Evolutionary conservation across 1,140 invertebrate genomes (phyloP).

Genomic region (Drosophila mayri): DNA sequence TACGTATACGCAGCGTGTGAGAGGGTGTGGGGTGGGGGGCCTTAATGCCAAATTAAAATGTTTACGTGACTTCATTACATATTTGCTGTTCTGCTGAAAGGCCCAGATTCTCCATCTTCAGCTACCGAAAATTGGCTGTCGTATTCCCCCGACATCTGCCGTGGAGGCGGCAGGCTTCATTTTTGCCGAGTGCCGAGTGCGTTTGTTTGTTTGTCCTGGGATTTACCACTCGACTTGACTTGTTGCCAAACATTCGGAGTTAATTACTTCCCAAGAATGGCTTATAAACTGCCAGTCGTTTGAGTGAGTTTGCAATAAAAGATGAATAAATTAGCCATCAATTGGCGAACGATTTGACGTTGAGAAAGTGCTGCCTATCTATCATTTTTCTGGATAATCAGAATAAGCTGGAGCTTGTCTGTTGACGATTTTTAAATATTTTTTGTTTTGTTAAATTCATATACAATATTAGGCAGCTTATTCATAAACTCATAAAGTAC

Average conservation of each 20-base stretch:
- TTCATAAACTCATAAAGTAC: no score
- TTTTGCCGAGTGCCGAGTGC: conserved; percentile 6
- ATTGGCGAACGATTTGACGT: background rate
- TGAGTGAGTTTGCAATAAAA: conserved; percentile 29
- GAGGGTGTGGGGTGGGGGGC: conserved; percentile 1
- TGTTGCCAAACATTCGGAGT: conserved; percentile 39
- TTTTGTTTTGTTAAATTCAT: background rate
- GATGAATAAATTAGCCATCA: conserved; percentile 34
- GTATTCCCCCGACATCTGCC: conserved; percentile 7
- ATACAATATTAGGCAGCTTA: no score
- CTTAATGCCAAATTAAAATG: conserved; percentile 80
- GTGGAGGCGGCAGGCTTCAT: background rate
- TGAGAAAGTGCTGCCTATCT: background rate
- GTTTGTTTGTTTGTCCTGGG: conserved; percentile 20
- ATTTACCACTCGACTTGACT: conserved; percentile 48
- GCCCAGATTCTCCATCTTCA: background rate
- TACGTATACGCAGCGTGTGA: conserved; percentile 20
- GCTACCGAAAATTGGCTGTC: conserved; percentile 8
- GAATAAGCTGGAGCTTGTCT: background rate
- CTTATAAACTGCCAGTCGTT: conserved; percentile 1
- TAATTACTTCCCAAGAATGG: conserved; percentile 40
- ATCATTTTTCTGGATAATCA: background rate
- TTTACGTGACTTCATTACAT: conserved; percentile 80
- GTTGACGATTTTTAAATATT: background rate
- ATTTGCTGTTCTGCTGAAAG: conserved; percentile 32